Conservation (phyloP, 2,888 invertebrate species). For the Timema cristinae region DNA sequence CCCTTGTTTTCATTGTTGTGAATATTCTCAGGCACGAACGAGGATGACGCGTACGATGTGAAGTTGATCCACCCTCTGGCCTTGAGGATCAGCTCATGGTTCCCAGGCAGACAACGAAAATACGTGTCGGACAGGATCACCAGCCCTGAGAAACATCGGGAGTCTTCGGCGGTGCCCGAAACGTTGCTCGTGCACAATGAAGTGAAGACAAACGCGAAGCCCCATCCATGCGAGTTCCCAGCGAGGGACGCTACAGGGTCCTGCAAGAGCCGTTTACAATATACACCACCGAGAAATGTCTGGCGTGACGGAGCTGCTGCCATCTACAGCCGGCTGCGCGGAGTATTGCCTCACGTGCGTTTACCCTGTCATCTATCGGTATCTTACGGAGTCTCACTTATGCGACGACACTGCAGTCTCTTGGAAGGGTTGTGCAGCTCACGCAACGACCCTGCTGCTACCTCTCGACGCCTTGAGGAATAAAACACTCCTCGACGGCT, state of each 20-base stretch:
- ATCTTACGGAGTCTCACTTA: too few relatives aligned
- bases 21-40: conserved; percentile 23
- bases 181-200: background rate
- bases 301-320: too few relatives aligned
- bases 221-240: background rate
- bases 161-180: background rate
- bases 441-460: too few relatives aligned
- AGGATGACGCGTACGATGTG: conserved; percentile 59
- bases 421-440: too few relatives aligned
- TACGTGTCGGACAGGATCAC: conserved; percentile 38
- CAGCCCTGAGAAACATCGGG: conserved; percentile 18
- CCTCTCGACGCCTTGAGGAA: too few relatives aligned
- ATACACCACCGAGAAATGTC: too few relatives aligned
- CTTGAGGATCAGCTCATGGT: conserved; percentile 53
- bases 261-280: background rate
- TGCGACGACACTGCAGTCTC: too few relatives aligned
- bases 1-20: too few relatives aligned
- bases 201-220: background rate
- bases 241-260: conserved; percentile 5
- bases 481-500: too few relatives aligned
- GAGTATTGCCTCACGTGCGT: too few relatives aligned
- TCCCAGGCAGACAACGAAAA: conserved; percentile 57
- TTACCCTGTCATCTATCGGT: too few relatives aligned
- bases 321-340: too few relatives aligned
- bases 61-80: conserved; percentile 62